A percentile compares a stretch with the other conserved stretches of the same genome.
Conservation (phyloP, 2,797 vertebrate species). For the Clarias platycephalus region DNA sequence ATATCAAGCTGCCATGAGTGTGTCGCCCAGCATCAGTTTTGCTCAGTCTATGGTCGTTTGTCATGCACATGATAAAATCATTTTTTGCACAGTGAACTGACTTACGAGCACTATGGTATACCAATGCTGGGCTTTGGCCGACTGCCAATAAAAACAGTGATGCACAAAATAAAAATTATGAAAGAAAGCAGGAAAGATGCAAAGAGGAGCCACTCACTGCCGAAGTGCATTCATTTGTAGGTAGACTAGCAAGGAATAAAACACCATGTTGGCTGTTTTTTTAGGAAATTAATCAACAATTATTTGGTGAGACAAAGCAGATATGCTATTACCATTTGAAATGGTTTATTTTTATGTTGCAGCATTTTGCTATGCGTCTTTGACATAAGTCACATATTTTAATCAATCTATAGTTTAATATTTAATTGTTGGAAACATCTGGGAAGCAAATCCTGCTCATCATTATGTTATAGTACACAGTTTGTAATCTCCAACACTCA, state of each 20-base stretch:
- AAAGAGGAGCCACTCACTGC: not conserved
- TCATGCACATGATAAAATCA: too few relatives aligned
- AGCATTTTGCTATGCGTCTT: not conserved
- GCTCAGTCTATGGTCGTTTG: too few relatives aligned
- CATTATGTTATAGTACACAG: too few relatives aligned
- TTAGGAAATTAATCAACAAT: not conserved
- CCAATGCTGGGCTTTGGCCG: too few relatives aligned
- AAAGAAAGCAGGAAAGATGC: not conserved
- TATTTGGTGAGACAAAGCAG: not conserved
- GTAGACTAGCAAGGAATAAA: not conserved
- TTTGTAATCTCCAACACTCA: too few relatives aligned
- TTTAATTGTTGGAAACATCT: not conserved
- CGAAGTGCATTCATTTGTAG: not conserved
- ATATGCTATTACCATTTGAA: not conserved
- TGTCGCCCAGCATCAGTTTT: too few relatives aligned
- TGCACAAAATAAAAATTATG: not conserved
- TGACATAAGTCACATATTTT: not conserved
- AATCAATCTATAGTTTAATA: not conserved
- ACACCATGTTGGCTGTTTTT: not conserved
- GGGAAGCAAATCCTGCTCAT: not conserved
- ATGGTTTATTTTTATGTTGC: not conserved
- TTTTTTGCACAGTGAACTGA: too few relatives aligned
- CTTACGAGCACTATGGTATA: too few relatives aligned
- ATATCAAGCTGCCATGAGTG: too few relatives aligned
- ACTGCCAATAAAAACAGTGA: not conserved